These are phyloP conservation scores for Caenorhabditis uteleia DNA, from an alignment of 2,888 invertebrate genomes.

Conservation along the genomic window DNA sequence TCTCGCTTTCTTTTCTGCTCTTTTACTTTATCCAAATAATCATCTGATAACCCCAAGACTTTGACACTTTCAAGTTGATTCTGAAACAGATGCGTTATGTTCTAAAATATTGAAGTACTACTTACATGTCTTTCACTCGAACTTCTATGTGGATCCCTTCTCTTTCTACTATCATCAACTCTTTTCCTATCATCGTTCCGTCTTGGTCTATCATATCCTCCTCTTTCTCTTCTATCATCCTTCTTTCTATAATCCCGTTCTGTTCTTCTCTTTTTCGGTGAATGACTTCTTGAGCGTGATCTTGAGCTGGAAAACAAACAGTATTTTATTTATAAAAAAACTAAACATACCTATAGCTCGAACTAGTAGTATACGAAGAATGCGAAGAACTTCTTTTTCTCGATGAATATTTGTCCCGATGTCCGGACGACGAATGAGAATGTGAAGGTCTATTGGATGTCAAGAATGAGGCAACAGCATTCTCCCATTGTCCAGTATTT, in stretches of 20 bases:
- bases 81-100: constrained; percentile 6
- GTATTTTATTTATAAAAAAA: too few relatives aligned
- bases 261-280: constrained; percentile 3
- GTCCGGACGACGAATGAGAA: too few relatives aligned
- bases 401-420: background rate
- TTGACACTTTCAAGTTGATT: constrained; percentile 56
- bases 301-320: constrained; percentile 35
- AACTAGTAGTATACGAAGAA: constrained; percentile 36
- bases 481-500: constrained; percentile 34
- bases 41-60: constrained; percentile 63
- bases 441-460: constrained; percentile 2
- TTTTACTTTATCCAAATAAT: constrained; percentile 63
- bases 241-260: constrained; percentile 1
- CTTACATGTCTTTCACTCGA: background rate
- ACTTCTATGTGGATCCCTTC: background rate
- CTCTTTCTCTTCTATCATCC: background rate
- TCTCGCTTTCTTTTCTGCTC: constrained; percentile 64
- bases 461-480: constrained; percentile 38
- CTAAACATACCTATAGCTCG: too few relatives aligned
- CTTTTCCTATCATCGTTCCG: constrained; percentile 13
- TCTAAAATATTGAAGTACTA: background rate
- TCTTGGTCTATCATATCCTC: constrained; percentile 4
- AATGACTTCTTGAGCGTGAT: constrained; percentile 26
- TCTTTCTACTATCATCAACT: background rate
- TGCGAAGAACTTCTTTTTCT: constrained; percentile 38